Evolutionary conservation across 2,797 vertebrate genomes (phyloP).

Genomic region (Prunella strophiata): DNA sequence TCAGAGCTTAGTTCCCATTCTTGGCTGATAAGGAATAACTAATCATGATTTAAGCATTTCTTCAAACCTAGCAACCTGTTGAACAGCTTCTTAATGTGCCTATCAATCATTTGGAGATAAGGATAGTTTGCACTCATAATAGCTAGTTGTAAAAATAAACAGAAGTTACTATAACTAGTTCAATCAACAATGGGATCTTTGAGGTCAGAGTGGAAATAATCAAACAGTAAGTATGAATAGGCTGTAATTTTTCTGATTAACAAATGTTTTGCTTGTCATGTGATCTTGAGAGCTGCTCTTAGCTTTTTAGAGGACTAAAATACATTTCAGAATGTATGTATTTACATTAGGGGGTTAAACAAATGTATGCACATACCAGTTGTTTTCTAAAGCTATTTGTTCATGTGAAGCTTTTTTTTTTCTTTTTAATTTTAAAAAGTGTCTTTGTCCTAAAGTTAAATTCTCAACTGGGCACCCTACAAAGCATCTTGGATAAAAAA

Average conservation of each 20-base stretch:
- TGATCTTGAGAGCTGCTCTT: slow-evolving; percentile 77
- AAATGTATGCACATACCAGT: slow-evolving; percentile 45
- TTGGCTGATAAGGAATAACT: slow-evolving; percentile 77
- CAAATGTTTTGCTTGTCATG: slow-evolving; percentile 81
- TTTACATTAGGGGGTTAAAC: slow-evolving; percentile 73
- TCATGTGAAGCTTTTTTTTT: slow-evolving; percentile 22
- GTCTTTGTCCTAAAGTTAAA: slow-evolving; percentile 15
- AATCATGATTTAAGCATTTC: slow-evolving; percentile 80
- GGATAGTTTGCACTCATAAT: slow-evolving; percentile 79
- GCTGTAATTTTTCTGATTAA: slow-evolving; percentile 84
- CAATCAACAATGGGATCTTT: slow-evolving; percentile 80
- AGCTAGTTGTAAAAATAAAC: slow-evolving; percentile 85
- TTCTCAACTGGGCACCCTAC: neutral
- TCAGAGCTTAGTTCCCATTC: slow-evolving; percentile 73
- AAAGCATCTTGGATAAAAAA: neutral
- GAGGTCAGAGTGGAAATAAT: slow-evolving; percentile 80
- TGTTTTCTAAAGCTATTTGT: slow-evolving; percentile 58
- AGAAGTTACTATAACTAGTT: slow-evolving; percentile 82
- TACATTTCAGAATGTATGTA: slow-evolving; percentile 71
- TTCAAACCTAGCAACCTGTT: slow-evolving; percentile 83
- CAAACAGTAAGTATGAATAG: slow-evolving; percentile 82
- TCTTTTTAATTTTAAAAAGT: neutral
- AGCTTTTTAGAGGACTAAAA: slow-evolving; percentile 64
- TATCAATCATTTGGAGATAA: slow-evolving; percentile 85
- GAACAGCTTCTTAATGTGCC: slow-evolving; percentile 83